phyloP scores from a whole-genome alignment of 2,888 invertebrate species.

The Tanypteryx hageni region DNA sequence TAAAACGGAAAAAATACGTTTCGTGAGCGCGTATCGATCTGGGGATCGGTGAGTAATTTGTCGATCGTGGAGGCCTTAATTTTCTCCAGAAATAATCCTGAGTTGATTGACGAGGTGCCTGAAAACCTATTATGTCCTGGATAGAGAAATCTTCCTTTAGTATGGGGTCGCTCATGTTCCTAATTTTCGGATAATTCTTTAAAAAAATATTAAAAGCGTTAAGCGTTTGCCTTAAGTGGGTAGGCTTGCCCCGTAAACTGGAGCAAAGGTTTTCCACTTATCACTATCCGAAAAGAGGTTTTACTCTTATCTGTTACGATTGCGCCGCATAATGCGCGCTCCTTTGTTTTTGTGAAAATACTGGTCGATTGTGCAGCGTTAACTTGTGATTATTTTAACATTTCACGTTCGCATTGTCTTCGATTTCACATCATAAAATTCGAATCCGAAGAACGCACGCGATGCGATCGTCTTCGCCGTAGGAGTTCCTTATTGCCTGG shows the following conservation, averaged over 20 bases:
- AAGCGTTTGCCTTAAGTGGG: background rate
- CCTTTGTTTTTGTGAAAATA: background rate
- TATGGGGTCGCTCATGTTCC: background rate
- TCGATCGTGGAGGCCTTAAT: conserved; percentile 30
- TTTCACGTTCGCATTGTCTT: background rate
- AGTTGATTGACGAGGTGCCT: background rate
- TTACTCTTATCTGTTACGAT: background rate
- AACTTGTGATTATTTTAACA: background rate
- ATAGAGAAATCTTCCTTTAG: background rate
- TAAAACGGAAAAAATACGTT: background rate
- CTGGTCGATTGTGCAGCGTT: background rate
- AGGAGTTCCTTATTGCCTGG: background rate
- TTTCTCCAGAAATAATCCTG: background rate
- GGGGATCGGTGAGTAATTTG: conserved; percentile 41
- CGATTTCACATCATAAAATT: background rate
- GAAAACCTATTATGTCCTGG: background rate
- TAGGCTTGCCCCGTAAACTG: background rate
- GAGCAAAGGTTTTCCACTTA: background rate
- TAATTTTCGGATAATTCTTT: background rate
- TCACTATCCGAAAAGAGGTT: background rate
- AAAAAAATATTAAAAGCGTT: background rate
- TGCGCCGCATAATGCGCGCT: background rate
- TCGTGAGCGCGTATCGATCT: conserved; percentile 5
- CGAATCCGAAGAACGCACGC: background rate
- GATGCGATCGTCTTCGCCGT: background rate